Evolutionary conservation across 2,888 invertebrate genomes (phyloP).

Genomic region (Lasioglossum villosulum): DNA sequence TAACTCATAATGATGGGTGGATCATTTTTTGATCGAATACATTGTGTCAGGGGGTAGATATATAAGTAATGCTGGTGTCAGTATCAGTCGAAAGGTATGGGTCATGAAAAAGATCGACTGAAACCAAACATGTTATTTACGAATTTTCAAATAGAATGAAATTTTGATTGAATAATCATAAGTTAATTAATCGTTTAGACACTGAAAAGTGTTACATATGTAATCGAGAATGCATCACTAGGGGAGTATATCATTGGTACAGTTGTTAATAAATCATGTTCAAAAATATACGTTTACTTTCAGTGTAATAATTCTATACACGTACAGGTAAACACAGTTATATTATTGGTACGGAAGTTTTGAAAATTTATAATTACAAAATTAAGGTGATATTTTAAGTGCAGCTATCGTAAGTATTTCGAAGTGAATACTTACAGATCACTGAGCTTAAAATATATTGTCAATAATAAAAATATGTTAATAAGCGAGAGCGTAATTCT

Average conservation of each 20-base stretch:
- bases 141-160: not conserved
- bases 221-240: not conserved
- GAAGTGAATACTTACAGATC: not conserved
- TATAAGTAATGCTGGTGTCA: not conserved
- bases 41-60: not conserved
- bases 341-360: conserved; percentile 8
- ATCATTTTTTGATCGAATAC: not conserved
- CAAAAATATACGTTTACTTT: not conserved
- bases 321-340: not conserved
- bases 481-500: not conserved
- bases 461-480: conserved; percentile 1
- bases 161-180: not conserved
- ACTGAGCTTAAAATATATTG: not conserved
- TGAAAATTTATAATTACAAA: not conserved
- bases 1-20: not conserved
- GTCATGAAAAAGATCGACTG: not conserved
- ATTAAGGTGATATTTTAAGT: conserved; percentile 1
- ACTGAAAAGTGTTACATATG: not conserved
- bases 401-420: not conserved
- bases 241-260: not conserved
- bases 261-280: not conserved
- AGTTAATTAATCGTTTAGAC: not conserved
- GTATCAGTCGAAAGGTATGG: not conserved
- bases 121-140: not conserved
- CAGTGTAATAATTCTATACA: not conserved